Percentiles rank a stretch among this genome's conserved stretches.
Evolutionary conservation across 2,113 vertebrate genomes (phyloP).

Genomic region (Psettodes erumei): DNA sequence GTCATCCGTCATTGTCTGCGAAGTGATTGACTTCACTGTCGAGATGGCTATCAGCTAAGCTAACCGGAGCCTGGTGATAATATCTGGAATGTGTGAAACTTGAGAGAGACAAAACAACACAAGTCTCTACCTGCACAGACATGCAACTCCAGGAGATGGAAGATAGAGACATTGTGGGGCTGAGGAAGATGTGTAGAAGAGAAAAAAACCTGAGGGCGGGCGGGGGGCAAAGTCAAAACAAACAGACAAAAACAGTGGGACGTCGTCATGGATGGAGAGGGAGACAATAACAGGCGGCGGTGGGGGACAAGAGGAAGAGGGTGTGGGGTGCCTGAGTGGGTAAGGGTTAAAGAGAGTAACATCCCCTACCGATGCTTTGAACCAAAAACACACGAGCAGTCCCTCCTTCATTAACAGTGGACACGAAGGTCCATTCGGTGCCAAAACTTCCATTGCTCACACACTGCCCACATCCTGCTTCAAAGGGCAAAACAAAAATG

Average conservation of each 20-base stretch:
- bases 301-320: not conserved
- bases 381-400: not conserved
- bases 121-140: constrained; percentile 63
- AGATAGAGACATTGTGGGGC: constrained; percentile 16
- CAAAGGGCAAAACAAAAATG: not conserved
- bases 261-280: constrained; percentile 35
- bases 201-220: no score
- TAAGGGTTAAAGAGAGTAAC: constrained; percentile 11
- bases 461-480: not conserved
- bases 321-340: not conserved
- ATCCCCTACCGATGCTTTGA: not conserved
- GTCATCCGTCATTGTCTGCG: constrained; percentile 62
- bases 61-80: constrained; percentile 65
- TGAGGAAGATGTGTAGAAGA: not conserved
- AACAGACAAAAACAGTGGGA: constrained; percentile 52
- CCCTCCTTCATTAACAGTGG: not conserved
- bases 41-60: constrained; percentile 67
- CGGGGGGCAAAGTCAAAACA: constrained; percentile 23
- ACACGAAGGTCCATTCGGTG: not conserved
- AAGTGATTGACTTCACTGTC: constrained; percentile 56
- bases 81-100: constrained; percentile 79
- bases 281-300: constrained; percentile 25
- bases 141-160: constrained; percentile 29
- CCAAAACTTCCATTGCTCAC: constrained; percentile 10
- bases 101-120: constrained; percentile 75